Evolutionary conservation across 2,888 invertebrate genomes (phyloP).

Genomic region (Chalcosyrphus nemorum): DNA sequence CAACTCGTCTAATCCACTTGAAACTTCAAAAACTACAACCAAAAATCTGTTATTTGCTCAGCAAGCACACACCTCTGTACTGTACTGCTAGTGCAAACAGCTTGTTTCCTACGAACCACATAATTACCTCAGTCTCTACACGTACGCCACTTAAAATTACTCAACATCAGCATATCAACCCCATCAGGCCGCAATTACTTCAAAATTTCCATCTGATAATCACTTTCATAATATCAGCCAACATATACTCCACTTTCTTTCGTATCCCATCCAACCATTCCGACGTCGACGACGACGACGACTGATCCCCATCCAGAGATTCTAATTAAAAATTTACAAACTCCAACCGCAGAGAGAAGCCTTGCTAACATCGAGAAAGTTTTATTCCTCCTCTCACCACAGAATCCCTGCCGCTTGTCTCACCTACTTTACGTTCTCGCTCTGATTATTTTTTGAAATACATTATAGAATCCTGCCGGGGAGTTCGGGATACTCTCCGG

Average conservation of each 20-base stretch:
- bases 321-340: constrained; percentile 70
- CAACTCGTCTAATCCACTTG: not conserved
- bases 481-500: not conserved
- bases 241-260: constrained; percentile 16
- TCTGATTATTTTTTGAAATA: constrained; percentile 56
- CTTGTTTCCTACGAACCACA: constrained; percentile 42
- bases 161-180: constrained; percentile 55
- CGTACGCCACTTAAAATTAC: constrained; percentile 45
- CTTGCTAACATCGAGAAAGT: constrained; percentile 24
- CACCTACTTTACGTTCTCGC: constrained; percentile 53
- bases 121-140: constrained; percentile 35
- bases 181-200: constrained; percentile 63
- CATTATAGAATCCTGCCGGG: constrained; percentile 1
- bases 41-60: constrained; percentile 8
- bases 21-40: constrained; percentile 20
- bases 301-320: constrained; percentile 55
- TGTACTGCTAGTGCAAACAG: constrained; percentile 9
- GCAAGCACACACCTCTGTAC: not conserved
- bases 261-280: not conserved
- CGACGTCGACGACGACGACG: too few relatives aligned
- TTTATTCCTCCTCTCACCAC: constrained; percentile 3
- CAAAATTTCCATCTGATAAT: constrained; percentile 69
- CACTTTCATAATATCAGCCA: constrained; percentile 50
- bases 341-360: constrained; percentile 1
- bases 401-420: constrained; percentile 2